phyloP scores from a whole-genome alignment of 2,113 vertebrate genomes.

The Lichenostomus cassidix region DNA sequence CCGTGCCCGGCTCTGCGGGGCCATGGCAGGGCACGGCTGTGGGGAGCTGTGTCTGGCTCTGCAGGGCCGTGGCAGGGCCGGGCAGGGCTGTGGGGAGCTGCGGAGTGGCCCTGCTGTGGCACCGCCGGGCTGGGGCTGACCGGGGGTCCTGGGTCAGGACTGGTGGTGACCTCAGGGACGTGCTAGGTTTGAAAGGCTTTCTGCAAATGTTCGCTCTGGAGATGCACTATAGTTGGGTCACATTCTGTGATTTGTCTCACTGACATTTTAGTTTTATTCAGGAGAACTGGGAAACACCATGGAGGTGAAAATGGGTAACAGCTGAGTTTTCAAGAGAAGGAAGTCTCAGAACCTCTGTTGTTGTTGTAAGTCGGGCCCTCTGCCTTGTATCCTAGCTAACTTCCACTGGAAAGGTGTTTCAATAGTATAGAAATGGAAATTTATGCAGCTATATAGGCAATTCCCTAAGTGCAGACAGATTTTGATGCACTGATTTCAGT shows the following conservation, averaged over 20 bases:
- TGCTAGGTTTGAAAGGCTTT: not conserved
- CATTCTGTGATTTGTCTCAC: not conserved
- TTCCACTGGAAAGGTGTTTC: not conserved
- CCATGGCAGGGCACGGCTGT: too few species aligned
- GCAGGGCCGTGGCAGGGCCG: too few species aligned
- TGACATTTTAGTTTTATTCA: not conserved
- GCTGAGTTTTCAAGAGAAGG: not conserved
- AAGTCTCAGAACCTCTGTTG: not conserved
- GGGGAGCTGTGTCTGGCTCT: too few species aligned
- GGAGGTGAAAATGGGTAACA: not conserved
- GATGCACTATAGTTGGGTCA: not conserved
- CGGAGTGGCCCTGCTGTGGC: not conserved
- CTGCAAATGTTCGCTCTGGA: not conserved
- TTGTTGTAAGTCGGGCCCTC: fast-evolving
- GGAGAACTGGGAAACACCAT: not conserved
- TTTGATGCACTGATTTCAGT: not conserved
- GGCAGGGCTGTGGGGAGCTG: not conserved
- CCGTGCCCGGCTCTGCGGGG: not conserved
- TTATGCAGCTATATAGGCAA: not conserved
- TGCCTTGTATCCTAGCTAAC: not conserved
- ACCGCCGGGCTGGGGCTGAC: fast-evolving
- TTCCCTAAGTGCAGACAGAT: not conserved
- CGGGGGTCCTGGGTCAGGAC: fast-evolving
- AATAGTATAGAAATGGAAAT: not conserved
- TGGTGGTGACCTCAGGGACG: fast-evolving